Percentiles rank a stretch among this genome's conserved stretches.
phyloP scores from a whole-genome alignment of 2,888 invertebrate species.

The Eristalinus sepulchralis region DNA sequence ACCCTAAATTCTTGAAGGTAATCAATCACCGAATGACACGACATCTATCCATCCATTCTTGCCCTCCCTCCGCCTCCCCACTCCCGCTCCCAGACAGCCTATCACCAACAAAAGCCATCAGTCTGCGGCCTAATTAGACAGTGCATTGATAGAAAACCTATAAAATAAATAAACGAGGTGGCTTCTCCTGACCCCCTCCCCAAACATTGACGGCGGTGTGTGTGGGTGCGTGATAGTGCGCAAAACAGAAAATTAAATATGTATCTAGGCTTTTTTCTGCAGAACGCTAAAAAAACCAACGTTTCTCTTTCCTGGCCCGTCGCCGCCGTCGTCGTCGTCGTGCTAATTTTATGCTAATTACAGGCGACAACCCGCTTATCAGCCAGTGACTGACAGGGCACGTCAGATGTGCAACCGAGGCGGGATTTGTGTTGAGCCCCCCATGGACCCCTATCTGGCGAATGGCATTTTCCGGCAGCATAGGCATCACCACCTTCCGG shows the following conservation, averaged over 20 bases:
- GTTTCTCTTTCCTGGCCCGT: neutral
- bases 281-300: neutral
- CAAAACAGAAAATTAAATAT: slow-evolving; percentile 51
- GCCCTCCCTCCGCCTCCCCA: neutral
- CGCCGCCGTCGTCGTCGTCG: slow-evolving; percentile 14
- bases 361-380: slow-evolving; percentile 48
- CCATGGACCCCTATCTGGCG: slow-evolving; percentile 14
- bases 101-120: slow-evolving; percentile 10
- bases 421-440: slow-evolving; percentile 23
- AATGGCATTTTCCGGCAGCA: neutral
- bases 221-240: slow-evolving; percentile 45
- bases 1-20: neutral
- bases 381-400: slow-evolving; percentile 31
- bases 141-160: slow-evolving; percentile 48
- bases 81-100: neutral
- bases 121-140: slow-evolving; percentile 4
- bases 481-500: neutral
- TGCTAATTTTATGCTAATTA: slow-evolving; percentile 57
- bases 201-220: neutral
- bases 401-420: neutral
- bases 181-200: neutral
- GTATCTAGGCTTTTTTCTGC: slow-evolving; percentile 44
- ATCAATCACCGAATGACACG: neutral
- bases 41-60: neutral
- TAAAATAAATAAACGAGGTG: slow-evolving; percentile 38